Evolutionary conservation across 1,140 invertebrate species (phyloP).

Genomic region (Lasioglossum albipes): DNA sequence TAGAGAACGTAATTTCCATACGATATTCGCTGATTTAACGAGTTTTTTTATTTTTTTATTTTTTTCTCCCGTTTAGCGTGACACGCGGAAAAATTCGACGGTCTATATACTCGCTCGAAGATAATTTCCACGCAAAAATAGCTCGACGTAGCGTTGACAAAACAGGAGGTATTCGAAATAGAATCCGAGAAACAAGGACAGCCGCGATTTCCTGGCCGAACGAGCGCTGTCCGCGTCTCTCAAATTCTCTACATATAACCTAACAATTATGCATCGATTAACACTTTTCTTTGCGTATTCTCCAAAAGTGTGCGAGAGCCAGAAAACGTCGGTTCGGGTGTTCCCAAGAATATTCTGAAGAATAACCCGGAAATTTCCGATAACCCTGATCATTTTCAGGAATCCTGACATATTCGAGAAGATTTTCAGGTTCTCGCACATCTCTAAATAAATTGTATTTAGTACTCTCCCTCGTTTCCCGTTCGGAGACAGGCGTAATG

Average conservation of each 20-base stretch:
- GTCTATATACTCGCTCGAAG: slow-evolving; percentile 35
- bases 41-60: background rate
- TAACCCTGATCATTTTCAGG: too few species aligned
- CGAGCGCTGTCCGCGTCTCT: slow-evolving; percentile 3
- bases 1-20: slow-evolving; percentile 29
- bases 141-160: slow-evolving; percentile 27
- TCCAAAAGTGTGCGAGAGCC: background rate
- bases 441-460: too few species aligned
- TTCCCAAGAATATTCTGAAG: too few species aligned
- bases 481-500: background rate
- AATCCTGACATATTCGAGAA: too few species aligned
- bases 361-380: too few species aligned
- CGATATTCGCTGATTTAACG: background rate
- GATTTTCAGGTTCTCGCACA: too few species aligned
- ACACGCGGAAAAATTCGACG: background rate
- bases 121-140: slow-evolving; percentile 39
- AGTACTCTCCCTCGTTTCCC: background rate
- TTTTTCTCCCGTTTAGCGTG: background rate
- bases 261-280: slow-evolving; percentile 37
- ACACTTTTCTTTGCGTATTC: slow-evolving; percentile 21
- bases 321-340: too few species aligned
- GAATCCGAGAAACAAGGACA: slow-evolving; percentile 36
- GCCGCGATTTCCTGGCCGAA: background rate
- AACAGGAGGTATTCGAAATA: slow-evolving; percentile 43
- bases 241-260: background rate